phyloP scores from a whole-genome alignment of 2,888 invertebrate species.

The Clunio marinus region DNA sequence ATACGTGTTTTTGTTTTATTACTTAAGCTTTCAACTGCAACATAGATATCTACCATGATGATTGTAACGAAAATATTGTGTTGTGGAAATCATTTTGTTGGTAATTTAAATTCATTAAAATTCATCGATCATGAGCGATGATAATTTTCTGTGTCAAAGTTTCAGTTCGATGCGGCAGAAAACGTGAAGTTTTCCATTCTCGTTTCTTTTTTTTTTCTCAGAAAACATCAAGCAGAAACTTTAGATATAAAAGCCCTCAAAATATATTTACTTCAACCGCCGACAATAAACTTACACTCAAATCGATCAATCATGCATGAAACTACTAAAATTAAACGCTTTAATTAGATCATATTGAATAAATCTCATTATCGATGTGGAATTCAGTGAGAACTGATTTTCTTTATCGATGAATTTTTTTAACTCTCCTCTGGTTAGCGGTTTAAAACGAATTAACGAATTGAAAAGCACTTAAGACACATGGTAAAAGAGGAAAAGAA shows the following conservation, averaged over 20 bases:
- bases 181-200: background rate
- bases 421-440: conserved; percentile 32
- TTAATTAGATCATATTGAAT: conserved; percentile 39
- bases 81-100: background rate
- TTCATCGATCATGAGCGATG: background rate
- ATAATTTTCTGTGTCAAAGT: conserved; percentile 7
- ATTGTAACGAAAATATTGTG: no score
- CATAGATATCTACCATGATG: no score
- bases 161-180: conserved; percentile 1
- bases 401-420: conserved; percentile 18
- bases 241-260: background rate
- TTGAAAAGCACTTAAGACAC: conserved; percentile 14
- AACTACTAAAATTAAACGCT: conserved; percentile 38
- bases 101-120: conserved; percentile 25
- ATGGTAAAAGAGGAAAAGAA: conserved; percentile 17
- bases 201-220: background rate
- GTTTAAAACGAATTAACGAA: conserved; percentile 33
- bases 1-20: background rate
- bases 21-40: no score
- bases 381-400: conserved; percentile 22
- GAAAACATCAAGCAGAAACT: background rate
- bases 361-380: conserved; percentile 38
- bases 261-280: background rate
- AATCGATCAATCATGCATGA: conserved; percentile 39
- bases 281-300: conserved; percentile 17